A percentile compares a stretch with the other conserved stretches of the same genome.
These are phyloP conservation scores for Chrysolina oricalcia DNA, from an alignment of 2,888 invertebrate genomes.

Conservation along the genomic window DNA sequence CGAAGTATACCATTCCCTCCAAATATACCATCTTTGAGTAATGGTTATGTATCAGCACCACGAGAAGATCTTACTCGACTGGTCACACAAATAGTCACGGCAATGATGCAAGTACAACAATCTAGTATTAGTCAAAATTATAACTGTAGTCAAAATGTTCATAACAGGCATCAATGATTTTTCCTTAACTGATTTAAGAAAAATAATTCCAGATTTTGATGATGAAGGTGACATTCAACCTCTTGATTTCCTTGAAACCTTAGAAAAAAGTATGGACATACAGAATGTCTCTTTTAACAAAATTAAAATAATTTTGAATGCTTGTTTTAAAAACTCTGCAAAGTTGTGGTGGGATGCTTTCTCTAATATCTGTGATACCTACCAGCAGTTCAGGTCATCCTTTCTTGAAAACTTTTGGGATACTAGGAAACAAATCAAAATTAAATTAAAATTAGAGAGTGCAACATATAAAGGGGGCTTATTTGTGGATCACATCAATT, in stretches of 20 bases:
- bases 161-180: no score
- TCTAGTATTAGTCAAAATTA: no score
- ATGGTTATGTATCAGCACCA: no score
- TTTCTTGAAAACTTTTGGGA: conserved; percentile 22
- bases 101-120: no score
- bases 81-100: no score
- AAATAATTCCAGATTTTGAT: conserved; percentile 10
- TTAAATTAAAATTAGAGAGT: conserved; percentile 18
- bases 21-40: no score
- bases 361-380: background rate
- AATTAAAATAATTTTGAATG: conserved; percentile 21
- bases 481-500: conserved; percentile 15
- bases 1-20: no score
- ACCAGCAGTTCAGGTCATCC: background rate
- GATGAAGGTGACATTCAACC: conserved; percentile 5
- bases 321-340: conserved; percentile 11
- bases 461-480: conserved; percentile 2
- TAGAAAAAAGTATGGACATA: conserved; percentile 9
- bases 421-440: conserved; percentile 1
- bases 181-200: background rate
- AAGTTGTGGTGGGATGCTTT: conserved; percentile 26
- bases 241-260: conserved; percentile 6
- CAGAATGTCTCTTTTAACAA: background rate
- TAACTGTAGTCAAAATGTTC: no score
- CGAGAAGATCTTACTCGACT: no score